Conservation (phyloP, 2,888 invertebrate genomes). For the Synanthedon myopaeformis region DNA sequence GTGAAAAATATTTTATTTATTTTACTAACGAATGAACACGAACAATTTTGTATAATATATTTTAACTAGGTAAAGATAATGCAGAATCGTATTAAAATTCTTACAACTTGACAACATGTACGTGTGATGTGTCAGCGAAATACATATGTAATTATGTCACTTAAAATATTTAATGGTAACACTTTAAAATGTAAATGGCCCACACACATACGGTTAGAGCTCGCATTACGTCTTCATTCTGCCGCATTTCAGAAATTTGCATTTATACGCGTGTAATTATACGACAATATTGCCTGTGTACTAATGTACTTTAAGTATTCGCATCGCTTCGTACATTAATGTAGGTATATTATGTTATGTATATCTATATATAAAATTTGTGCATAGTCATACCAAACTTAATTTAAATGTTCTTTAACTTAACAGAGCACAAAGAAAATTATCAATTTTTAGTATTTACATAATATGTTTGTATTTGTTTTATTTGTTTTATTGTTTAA, state of each 20-base stretch:
- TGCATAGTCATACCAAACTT: neutral
- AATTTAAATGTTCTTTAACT: neutral
- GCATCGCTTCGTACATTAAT: neutral
- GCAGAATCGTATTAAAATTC: too few species aligned
- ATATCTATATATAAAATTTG: too few species aligned
- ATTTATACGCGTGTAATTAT: constrained; percentile 11
- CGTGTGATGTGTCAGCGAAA: too few species aligned
- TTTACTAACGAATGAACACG: too few species aligned
- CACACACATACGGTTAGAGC: constrained; percentile 6
- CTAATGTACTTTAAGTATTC: constrained; percentile 4
- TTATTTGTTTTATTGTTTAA: too few species aligned
- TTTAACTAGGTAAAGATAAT: too few species aligned
- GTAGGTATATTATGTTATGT: neutral
- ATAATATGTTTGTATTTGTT: too few species aligned
- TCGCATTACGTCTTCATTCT: constrained; percentile 10
- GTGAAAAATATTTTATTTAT: too few species aligned
- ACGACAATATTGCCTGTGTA: constrained; percentile 6
- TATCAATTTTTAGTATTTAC: too few species aligned
- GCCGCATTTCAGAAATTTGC: constrained; percentile 10
- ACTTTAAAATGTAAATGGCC: constrained; percentile 9
- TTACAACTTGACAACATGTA: too few species aligned
- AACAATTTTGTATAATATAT: too few species aligned
- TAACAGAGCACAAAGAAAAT: neutral
- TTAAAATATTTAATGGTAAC: constrained; percentile 1
- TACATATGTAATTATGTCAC: too few species aligned